Evolutionary conservation across 2,797 vertebrate species (phyloP).

Genomic region (Triplophysa bombifrons): DNA sequence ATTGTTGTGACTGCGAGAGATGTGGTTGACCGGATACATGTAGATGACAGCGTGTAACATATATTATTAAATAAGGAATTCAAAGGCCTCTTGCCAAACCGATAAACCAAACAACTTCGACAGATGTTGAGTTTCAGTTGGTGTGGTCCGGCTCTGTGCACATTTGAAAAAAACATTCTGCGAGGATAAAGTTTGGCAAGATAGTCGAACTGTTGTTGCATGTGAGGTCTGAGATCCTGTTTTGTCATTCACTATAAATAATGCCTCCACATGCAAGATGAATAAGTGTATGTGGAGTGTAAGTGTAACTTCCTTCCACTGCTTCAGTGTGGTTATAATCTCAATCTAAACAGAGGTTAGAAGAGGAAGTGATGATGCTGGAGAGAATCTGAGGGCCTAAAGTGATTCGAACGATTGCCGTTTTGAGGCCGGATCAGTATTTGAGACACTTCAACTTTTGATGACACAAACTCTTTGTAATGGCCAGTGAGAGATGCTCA

Average conservation of each 20-base stretch:
- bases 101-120: constrained; percentile 9
- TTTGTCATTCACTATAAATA: constrained; percentile 47
- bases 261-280: constrained; percentile 36
- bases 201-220: constrained; percentile 33
- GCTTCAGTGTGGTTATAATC: constrained; percentile 37
- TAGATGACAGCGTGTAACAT: neutral
- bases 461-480: too few relatives aligned
- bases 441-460: neutral
- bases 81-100: neutral
- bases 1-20: too few relatives aligned
- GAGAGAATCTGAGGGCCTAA: neutral
- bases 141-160: constrained; percentile 30
- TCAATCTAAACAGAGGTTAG: constrained; percentile 17
- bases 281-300: too few relatives aligned
- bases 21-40: too few relatives aligned
- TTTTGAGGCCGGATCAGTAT: neutral
- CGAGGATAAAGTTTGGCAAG: constrained; percentile 32
- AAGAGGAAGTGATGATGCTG: constrained; percentile 10
- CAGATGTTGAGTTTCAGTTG: constrained; percentile 30
- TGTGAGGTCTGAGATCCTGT: constrained; percentile 40
- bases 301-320: constrained; percentile 40
- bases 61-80: neutral
- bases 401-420: neutral
- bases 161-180: constrained; percentile 48
- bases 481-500: neutral